Evolutionary conservation across 2,888 invertebrate species (phyloP), one percentile per base, ranked within the genome.

Genomic region (Drosophila seclusa): DNA sequence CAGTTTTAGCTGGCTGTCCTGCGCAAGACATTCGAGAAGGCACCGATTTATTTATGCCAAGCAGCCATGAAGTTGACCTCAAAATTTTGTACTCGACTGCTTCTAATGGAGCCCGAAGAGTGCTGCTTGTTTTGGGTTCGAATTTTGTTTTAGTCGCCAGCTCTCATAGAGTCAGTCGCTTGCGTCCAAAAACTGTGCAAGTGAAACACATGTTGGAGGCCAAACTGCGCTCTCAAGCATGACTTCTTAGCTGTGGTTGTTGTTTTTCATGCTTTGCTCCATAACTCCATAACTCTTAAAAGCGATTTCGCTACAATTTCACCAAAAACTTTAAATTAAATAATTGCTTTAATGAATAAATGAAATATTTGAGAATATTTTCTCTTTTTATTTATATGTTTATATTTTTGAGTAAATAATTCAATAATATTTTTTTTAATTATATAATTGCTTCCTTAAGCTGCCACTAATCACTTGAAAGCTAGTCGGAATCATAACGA

Each of bases 21-120:
- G 52, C 31, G 36, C 59, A 61, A 65, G 70, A 57, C 78, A 49
- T 59, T 52, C 55, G 52, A 67, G 62, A 34, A 38, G 60, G 38
- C 66, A 67, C 70, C 80, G 87, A 87, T 87, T 87, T 87, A 82
- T 90, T 90, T 87, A 80, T 87, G 89, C 75, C 73, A 71, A 68
- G 68, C 78, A 75, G 68, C 58, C 70, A 62, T 68, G 68, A 31
- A 57, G 57, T 77, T 87, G 87, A 90, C 90, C 87, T 89, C 78
- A 87, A 82, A 87, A 75, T 79, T 24, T 88, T 78, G 42, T 49
- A 59, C 59, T 40, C 24, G 40, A 61, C n/a, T 38, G 36, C 36
- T 31, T 11, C 16, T n/a, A 48, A 11, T 29, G 18, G 32, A 31
- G 29, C 45, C 58, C 27, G 24, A 21, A 29, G 52, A 36, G 36